Evolutionary conservation across 2,113 vertebrate genomes (phyloP).

Genomic region (Stegostoma tigrinum): DNA sequence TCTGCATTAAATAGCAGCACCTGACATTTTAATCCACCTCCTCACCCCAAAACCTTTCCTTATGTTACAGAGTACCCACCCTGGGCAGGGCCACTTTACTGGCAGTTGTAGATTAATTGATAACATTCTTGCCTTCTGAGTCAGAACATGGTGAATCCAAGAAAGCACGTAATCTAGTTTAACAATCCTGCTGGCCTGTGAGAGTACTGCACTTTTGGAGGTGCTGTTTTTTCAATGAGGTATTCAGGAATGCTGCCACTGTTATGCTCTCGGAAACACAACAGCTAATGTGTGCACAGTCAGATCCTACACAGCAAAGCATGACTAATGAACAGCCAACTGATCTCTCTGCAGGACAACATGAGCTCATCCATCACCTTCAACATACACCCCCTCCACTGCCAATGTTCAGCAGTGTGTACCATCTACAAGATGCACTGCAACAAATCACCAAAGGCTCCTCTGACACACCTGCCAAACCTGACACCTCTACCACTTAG

Average conservation of each 20-base stretch:
- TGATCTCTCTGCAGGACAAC: neutral
- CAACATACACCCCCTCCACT: neutral
- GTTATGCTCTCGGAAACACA: neutral
- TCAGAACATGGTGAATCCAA: neutral
- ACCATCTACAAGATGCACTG: neutral
- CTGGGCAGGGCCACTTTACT: neutral
- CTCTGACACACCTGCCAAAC: neutral
- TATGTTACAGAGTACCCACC: neutral
- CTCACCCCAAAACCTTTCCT: neutral
- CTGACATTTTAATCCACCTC: neutral
- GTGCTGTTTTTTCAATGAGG: neutral
- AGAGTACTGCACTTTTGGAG: neutral
- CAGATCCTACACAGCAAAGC: neutral
- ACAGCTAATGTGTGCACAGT: neutral
- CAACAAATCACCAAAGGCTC: neutral
- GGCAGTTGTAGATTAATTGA: neutral
- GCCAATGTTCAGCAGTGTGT: neutral
- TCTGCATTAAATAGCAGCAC: neutral
- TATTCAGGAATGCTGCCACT: neutral
- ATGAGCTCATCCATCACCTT: neutral
- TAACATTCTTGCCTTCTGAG: neutral
- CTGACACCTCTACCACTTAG: neutral
- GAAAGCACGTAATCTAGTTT: neutral
- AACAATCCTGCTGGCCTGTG: neutral
- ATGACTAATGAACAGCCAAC: neutral